Evolutionary conservation across 2,113 vertebrate species (phyloP).

Genomic region (Bungarus multicinctus): DNA sequence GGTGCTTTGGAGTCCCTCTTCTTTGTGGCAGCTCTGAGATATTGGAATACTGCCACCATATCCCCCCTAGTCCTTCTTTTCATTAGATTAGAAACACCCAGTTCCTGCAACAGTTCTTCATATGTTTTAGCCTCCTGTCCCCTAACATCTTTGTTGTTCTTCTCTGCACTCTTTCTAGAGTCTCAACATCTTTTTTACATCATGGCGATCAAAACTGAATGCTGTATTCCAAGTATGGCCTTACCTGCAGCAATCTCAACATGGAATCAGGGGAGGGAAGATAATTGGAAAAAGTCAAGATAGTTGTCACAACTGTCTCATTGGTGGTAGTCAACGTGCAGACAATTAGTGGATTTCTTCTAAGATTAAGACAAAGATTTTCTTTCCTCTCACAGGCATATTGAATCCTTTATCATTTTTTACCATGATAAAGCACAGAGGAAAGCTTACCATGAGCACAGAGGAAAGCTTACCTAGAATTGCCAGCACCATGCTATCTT

Average conservation of each 20-base stretch:
- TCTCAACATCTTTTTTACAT: too few species aligned
- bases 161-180: too few species aligned
- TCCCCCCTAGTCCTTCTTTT: too few species aligned
- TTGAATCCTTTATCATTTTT: neutral
- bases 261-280: neutral
- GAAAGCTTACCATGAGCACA: slow-evolving; percentile 73
- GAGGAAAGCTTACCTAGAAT: slow-evolving; percentile 85
- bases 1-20: too few species aligned
- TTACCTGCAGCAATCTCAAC: neutral
- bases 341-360: neutral
- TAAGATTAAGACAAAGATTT: neutral
- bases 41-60: too few species aligned
- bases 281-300: neutral
- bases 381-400: neutral
- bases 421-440: rapidly evolving
- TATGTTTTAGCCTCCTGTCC: too few species aligned
- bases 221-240: too few species aligned
- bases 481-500: slow-evolving; percentile 93
- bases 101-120: too few species aligned
- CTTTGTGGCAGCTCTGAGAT: too few species aligned
- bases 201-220: too few species aligned
- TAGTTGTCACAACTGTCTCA: neutral
- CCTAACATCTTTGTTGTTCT: too few species aligned
- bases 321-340: neutral
- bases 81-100: too few species aligned